Conservation (phyloP, 53 echinoderm and acorn worm genomes). For the Holothuria leucospilota region DNA sequence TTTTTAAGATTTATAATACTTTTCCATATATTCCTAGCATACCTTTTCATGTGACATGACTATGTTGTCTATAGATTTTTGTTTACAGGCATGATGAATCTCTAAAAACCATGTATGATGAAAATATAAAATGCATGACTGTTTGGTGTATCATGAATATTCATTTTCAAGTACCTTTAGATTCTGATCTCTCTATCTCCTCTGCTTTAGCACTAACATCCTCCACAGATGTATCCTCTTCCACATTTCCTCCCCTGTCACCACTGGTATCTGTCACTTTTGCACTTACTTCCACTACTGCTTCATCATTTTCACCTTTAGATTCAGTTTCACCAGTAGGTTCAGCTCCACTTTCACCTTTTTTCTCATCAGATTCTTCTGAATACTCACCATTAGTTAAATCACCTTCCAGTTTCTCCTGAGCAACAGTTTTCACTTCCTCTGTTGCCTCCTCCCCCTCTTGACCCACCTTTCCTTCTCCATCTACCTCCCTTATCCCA, state of each 20-base stretch:
- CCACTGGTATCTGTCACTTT: too few species aligned
- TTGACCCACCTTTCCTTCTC: neutral
- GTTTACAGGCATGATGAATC: too few species aligned
- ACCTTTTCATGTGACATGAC: too few species aligned
- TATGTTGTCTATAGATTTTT: too few species aligned
- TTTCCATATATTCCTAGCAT: too few species aligned
- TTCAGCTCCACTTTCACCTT: neutral
- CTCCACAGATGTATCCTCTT: neutral
- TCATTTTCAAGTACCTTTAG: constrained; percentile 21
- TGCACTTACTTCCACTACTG: too few species aligned
- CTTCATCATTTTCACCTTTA: too few species aligned
- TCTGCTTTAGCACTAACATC: neutral
- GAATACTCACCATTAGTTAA: neutral
- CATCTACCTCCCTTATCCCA: too few species aligned
- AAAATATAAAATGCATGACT: too few species aligned
- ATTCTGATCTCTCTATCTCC: neutral
- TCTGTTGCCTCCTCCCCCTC: neutral
- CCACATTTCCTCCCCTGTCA: too few species aligned
- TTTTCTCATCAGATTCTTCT: neutral
- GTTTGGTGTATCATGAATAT: neutral
- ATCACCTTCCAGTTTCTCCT: neutral
- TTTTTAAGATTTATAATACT: too few species aligned
- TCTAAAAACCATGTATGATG: too few species aligned
- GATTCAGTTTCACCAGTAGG: neutral
- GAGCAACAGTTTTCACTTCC: neutral